Evolutionary conservation across 2,888 invertebrate genomes (phyloP).

Genomic region (Hymenopus coronatus): DNA sequence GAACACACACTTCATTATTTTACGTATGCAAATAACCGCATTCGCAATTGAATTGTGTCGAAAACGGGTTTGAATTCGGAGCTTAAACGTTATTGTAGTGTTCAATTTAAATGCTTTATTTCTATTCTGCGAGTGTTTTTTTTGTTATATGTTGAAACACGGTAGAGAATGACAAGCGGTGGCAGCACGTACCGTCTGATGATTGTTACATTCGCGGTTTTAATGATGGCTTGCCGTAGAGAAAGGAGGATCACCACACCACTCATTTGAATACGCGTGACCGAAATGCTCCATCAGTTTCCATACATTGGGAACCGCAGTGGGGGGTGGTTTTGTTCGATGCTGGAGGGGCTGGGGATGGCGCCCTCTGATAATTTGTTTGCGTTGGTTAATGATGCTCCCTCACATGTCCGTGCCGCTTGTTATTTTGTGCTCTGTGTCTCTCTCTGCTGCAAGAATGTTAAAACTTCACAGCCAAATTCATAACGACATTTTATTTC

Average conservation of each 20-base stretch:
- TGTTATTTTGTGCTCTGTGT: neutral
- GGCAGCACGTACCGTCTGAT: constrained; percentile 1
- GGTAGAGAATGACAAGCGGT: neutral
- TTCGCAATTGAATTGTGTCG: neutral
- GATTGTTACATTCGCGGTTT: constrained; percentile 22
- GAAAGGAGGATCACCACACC: constrained; percentile 12
- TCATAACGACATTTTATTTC: neutral
- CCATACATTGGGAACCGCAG: constrained; percentile 3
- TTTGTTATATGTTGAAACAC: neutral
- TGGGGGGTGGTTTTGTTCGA: neutral
- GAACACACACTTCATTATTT: neutral
- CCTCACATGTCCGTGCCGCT: neutral
- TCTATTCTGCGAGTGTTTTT: neutral
- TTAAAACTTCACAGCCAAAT: neutral
- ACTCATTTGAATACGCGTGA: constrained; percentile 30
- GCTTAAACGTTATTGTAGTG: neutral
- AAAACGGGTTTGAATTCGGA: neutral
- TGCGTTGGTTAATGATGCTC: constrained; percentile 12
- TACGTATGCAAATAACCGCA: neutral
- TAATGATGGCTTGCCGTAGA: constrained; percentile 14
- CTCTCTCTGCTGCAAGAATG: neutral
- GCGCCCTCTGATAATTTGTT: constrained; percentile 11
- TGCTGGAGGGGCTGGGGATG: constrained; percentile 1
- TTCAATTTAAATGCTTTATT: neutral
- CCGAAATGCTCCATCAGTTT: constrained; percentile 22